Percentiles rank a stretch among this genome's conserved stretches.
Conservation (phyloP, 1,140 invertebrate genomes). For the Rhynchophorus ferrugineus region DNA sequence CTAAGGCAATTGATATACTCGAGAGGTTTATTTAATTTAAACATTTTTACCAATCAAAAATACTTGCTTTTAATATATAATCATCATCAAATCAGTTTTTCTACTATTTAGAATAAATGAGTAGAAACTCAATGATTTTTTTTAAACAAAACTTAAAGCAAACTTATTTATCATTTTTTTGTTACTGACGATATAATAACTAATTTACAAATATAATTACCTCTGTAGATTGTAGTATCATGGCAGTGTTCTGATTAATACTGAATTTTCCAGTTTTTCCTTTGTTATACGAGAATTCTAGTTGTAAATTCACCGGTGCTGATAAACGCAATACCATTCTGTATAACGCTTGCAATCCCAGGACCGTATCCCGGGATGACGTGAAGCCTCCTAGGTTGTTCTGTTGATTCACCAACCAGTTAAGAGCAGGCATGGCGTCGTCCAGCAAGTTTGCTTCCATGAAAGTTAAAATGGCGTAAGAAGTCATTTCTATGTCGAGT, state of each 20-base stretch:
- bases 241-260: constrained; percentile 40
- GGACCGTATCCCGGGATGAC: constrained; percentile 62
- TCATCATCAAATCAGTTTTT: no score
- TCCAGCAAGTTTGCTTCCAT: constrained; percentile 51
- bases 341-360: constrained; percentile 58
- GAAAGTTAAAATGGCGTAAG: constrained; percentile 62
- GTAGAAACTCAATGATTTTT: no score
- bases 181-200: no score
- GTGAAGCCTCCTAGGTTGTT: constrained; percentile 72
- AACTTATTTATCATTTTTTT: no score
- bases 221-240: constrained; percentile 43
- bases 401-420: constrained; percentile 66
- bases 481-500: constrained; percentile 68
- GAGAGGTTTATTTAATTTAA: no score
- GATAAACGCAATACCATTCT: constrained; percentile 46
- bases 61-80: no score
- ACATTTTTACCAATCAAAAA: no score
- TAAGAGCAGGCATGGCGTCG: constrained; percentile 49
- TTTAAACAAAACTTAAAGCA: no score
- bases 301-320: constrained; percentile 34
- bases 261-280: constrained; percentile 31
- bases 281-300: constrained; percentile 36
- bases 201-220: constrained; percentile 29
- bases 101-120: no score
- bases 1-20: no score